Percentiles rank a stretch among this genome's conserved stretches.
Conservation (phyloP, 1,140 invertebrate species). For the Dendroctonus ponderosae region DNA sequence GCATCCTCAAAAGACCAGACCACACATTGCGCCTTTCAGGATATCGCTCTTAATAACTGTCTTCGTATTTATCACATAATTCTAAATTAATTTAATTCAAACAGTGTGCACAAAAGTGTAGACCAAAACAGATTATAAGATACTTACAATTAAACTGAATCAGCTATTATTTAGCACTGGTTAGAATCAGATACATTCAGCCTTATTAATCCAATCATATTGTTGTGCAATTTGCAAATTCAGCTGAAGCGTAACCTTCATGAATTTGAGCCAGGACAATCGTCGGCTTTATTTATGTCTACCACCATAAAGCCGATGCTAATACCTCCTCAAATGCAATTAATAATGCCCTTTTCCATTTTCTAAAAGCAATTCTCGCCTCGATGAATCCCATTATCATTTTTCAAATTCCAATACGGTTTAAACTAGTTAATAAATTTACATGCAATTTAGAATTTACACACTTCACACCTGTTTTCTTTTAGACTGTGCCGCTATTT, state of each 20-base stretch:
- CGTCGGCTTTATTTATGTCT: conserved; percentile 32
- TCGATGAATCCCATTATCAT: conserved; percentile 34
- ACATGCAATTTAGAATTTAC: conserved; percentile 39
- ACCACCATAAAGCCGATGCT: conserved; percentile 32
- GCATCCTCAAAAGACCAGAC: too few species aligned
- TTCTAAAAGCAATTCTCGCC: conserved; percentile 32
- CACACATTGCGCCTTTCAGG: too few species aligned
- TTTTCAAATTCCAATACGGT: conserved; percentile 37
- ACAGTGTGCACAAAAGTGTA: too few species aligned
- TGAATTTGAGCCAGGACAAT: conserved; percentile 33
- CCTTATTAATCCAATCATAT: conserved; percentile 9
- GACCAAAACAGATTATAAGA: background rate
- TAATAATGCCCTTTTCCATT: conserved; percentile 37
- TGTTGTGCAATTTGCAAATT: conserved; percentile 12
- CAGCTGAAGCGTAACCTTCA: conserved; percentile 21
- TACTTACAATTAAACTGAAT: background rate
- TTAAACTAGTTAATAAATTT: conserved; percentile 39
- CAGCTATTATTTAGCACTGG: conserved; percentile 9
- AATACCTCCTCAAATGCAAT: conserved; percentile 29
- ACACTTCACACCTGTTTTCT: conserved; percentile 38
- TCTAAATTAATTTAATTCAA: too few species aligned
- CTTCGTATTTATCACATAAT: too few species aligned
- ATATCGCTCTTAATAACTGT: too few species aligned
- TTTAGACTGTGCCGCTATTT: conserved; percentile 32
- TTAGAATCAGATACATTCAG: conserved; percentile 19